Base-by-base conservation (phyloP, 37 sponge, comb jelly and placozoan genomes). In the Spongilla lacustris region DNA sequence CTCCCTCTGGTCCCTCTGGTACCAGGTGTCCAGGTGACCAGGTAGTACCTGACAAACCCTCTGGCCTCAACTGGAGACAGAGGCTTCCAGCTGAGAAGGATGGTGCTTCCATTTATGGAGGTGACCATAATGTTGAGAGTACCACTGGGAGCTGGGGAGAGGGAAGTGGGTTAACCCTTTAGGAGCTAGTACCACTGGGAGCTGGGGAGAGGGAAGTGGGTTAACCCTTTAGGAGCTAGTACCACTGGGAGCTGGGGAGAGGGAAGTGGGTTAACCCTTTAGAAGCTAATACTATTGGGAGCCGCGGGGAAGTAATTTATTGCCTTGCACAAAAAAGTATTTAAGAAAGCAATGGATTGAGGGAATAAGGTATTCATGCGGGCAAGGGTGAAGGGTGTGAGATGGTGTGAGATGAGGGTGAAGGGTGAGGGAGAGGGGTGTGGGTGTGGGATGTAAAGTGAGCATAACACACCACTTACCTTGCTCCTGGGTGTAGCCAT, bases 41-140 rank as follows among this genome's bases (percentile, higher is more conserved):
- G n/a, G 71, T 76, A 85, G n/a, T 14, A 21, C 23, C 29, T n/a
- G 13, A 85, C 29, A 71, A 58, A 69, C 10, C 91, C 91, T 41
- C 36, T 67, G 21, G 82, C 91, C 69, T 50, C 71, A 29, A 69
- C 46, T 29, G 80, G 81, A 36, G 75, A 49, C 11, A 49, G 69
- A 21, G 34, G 50, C 8, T 34, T 23, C 91, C 91, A 90, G 10
- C 30, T 46, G 12, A 90, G 33, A 58, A 58, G 19, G 21, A 58
- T 58, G 58, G 58, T 58, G 58, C 58, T 58, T 58, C 19, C 58
- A 58, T 58, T 58, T 19, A 58, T 58, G 12, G 58, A 17, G 14
- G 58, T 58, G 58, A 17, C 21, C 58, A 19, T 14, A 17, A 58
- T 17, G 21, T 17, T 14, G 19, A 58, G 58, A 1, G 21, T 10